phyloP scores from a whole-genome alignment of 2,888 invertebrate genomes.

The Operophtera brumata region DNA sequence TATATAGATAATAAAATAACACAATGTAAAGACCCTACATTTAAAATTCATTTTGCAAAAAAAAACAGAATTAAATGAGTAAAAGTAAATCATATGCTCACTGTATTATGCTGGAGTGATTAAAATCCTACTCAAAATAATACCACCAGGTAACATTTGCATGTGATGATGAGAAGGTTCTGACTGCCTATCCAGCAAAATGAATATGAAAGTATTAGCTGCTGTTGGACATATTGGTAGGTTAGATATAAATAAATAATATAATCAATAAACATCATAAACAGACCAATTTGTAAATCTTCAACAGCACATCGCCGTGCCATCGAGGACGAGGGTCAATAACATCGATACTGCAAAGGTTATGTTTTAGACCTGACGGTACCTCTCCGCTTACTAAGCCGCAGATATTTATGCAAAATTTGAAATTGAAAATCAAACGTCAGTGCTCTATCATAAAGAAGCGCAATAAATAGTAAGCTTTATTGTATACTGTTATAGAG shows the following conservation, averaged over 20 bases:
- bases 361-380: conserved; percentile 15
- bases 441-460: conserved; percentile 35
- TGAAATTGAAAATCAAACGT: conserved; percentile 47
- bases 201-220: background rate
- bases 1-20: too few relatives aligned
- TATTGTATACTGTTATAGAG: conserved; percentile 47
- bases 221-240: background rate
- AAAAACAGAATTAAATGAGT: too few relatives aligned
- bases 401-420: conserved; percentile 43
- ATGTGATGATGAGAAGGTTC: background rate
- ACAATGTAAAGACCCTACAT: too few relatives aligned
- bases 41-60: too few relatives aligned
- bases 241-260: background rate
- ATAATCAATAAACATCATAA: background rate
- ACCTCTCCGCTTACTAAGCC: conserved; percentile 15
- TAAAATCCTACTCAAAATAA: background rate
- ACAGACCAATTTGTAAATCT: background rate
- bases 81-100: too few relatives aligned
- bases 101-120: too few relatives aligned
- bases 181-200: background rate
- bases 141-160: background rate
- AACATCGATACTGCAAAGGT: conserved; percentile 20
- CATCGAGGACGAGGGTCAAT: conserved; percentile 25
- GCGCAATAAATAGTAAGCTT: conserved; percentile 51
- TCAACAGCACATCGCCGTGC: background rate